Evolutionary conservation across 2,888 invertebrate genomes (phyloP).

Genomic region (Tenodera sinensis): DNA sequence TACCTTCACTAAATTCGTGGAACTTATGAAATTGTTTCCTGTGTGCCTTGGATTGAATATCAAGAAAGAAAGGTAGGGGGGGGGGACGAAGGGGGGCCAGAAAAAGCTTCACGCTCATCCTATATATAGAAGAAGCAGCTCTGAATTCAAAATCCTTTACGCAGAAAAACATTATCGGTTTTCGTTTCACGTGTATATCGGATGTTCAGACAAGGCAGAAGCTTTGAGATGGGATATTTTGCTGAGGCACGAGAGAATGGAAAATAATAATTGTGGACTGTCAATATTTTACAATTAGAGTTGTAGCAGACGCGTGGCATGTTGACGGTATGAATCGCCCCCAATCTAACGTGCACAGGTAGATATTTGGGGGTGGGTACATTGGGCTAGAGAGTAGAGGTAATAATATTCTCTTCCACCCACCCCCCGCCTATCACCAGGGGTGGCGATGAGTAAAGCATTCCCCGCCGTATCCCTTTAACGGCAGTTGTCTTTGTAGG

Average conservation of each 20-base stretch:
- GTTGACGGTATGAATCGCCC: not conserved
- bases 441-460: constrained; percentile 18
- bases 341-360: not conserved
- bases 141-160: not conserved
- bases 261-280: not conserved
- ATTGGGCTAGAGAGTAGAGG: not conserved
- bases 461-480: constrained; percentile 14
- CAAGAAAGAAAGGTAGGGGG: no score
- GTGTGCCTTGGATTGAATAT: no score
- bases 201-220: not conserved
- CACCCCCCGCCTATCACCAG: not conserved
- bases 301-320: not conserved
- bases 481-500: constrained; percentile 12
- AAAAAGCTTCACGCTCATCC: not conserved
- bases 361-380: not conserved
- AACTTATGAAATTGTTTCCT: no score
- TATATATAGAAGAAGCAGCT: not conserved
- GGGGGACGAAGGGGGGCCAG: not conserved
- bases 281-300: constrained; percentile 14
- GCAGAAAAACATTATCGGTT: constrained; percentile 15
- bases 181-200: constrained; percentile 22
- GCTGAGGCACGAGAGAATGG: not conserved
- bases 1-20: no score
- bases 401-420: constrained; percentile 7
- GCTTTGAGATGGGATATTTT: not conserved